Evolutionary conservation across 2,888 invertebrate genomes (phyloP).

Genomic region (Lepetodrilus schrolli): DNA sequence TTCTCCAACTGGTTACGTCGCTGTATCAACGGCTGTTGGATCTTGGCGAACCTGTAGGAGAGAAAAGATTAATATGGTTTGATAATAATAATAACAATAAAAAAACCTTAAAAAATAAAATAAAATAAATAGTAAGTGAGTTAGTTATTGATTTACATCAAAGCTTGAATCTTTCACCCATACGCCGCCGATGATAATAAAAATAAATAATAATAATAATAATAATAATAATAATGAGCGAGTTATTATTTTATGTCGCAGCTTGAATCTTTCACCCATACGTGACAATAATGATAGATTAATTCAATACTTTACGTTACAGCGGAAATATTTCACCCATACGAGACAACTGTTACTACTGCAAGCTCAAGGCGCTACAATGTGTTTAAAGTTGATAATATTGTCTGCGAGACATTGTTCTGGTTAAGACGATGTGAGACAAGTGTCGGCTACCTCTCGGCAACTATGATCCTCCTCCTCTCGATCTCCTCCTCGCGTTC

Average conservation of each 20-base stretch:
- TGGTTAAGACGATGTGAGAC: too few relatives aligned
- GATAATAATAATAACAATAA: not conserved
- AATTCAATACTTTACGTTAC: too few relatives aligned
- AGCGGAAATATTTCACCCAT: too few relatives aligned
- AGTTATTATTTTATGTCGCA: too few relatives aligned
- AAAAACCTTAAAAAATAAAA: not conserved
- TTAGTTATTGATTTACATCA: too few relatives aligned
- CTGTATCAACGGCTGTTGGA: conserved; percentile 93
- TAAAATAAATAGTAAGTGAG: not conserved
- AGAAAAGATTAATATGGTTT: not conserved
- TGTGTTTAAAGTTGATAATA: not conserved
- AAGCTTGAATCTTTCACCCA: too few relatives aligned
- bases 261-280: too few relatives aligned
- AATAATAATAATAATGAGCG: not conserved
- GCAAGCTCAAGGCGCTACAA: too few relatives aligned
- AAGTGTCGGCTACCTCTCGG: conserved; percentile 87
- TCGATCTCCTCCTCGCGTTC: conserved; percentile 97
- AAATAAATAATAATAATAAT: not conserved
- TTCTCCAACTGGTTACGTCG: conserved; percentile 91
- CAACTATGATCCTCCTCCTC: conserved; percentile 93
- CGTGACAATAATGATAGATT: too few relatives aligned
- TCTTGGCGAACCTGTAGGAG: conserved; percentile 83
- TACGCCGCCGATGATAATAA: not conserved
- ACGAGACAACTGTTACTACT: too few relatives aligned
- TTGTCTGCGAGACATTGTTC: too few relatives aligned